Percentiles rank a stretch among this genome's conserved stretches.
phyloP scores from a whole-genome alignment of 2,888 invertebrate species.

The Phasia obesa region DNA sequence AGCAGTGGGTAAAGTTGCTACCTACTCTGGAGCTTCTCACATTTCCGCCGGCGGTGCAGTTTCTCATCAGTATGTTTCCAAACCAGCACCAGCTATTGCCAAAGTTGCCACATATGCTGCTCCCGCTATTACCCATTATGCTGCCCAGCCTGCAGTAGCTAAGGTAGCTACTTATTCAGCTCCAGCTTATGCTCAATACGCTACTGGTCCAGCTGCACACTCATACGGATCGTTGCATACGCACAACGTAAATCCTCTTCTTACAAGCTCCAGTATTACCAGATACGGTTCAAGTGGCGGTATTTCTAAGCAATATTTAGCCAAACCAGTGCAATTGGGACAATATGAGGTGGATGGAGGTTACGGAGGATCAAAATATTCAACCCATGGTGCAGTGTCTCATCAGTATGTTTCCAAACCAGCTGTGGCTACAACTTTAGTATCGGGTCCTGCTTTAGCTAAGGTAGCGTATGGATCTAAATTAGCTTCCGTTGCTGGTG shows the following conservation, averaged over 20 bases:
- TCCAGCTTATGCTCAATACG: constrained; percentile 76
- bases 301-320: constrained; percentile 65
- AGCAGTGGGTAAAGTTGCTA: constrained; percentile 58
- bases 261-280: constrained; percentile 52
- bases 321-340: constrained; percentile 79
- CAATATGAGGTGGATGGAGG: constrained; percentile 62
- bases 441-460: constrained; percentile 37
- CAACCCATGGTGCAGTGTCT: constrained; percentile 72
- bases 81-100: constrained; percentile 69
- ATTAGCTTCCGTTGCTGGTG: constrained; percentile 44
- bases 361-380: constrained; percentile 27
- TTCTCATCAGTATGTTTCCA: constrained; percentile 73
- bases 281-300: constrained; percentile 68
- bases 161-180: constrained; percentile 73
- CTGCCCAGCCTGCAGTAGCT: constrained; percentile 63
- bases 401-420: constrained; percentile 77
- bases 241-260: constrained; percentile 68
- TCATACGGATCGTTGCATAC: constrained; percentile 47
- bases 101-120: constrained; percentile 73
- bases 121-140: constrained; percentile 63
- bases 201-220: constrained; percentile 76
- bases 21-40: constrained; percentile 61
- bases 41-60: constrained; percentile 60
- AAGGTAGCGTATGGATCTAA: constrained; percentile 68
- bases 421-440: constrained; percentile 52